Conservation (phyloP, 2,113 vertebrate species). For the Chloroceryle aenea region DNA sequence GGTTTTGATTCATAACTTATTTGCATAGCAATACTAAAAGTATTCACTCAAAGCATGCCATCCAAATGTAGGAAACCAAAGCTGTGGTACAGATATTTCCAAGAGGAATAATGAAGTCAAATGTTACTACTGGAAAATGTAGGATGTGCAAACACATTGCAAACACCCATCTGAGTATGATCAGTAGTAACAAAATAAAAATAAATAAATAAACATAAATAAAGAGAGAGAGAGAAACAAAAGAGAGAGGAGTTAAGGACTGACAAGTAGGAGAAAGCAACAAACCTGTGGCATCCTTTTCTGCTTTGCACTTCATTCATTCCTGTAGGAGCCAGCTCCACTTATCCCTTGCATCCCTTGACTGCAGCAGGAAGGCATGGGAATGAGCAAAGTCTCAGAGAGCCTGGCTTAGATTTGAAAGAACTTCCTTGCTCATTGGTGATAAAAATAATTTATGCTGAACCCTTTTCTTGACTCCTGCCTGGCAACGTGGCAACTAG, state of each 20-base stretch:
- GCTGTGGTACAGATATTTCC: not conserved
- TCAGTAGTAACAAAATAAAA: not conserved
- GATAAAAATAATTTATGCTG: not conserved
- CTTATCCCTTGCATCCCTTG: not conserved
- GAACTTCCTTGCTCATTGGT: not conserved
- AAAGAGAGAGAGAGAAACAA: too few species aligned
- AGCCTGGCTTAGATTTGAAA: not conserved
- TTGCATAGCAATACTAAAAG: not conserved
- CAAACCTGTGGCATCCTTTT: not conserved
- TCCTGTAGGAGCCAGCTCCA: not conserved
- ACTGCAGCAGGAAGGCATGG: not conserved
- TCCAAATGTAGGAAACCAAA: not conserved
- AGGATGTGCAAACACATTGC: not conserved
- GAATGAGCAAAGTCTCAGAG: not conserved
- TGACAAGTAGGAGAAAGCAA: accelerated
- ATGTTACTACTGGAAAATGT: not conserved
- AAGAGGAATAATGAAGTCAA: not conserved
- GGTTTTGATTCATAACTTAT: not conserved
- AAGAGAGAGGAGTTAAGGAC: not conserved
- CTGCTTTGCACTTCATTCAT: not conserved
- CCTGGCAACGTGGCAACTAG: not conserved
- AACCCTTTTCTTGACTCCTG: not conserved
- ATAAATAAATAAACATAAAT: too few species aligned
- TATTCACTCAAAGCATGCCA: not conserved
- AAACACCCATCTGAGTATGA: not conserved